phyloP scores from a whole-genome alignment of 1,140 invertebrate species.

The Drosophila parabipectinata region DNA sequence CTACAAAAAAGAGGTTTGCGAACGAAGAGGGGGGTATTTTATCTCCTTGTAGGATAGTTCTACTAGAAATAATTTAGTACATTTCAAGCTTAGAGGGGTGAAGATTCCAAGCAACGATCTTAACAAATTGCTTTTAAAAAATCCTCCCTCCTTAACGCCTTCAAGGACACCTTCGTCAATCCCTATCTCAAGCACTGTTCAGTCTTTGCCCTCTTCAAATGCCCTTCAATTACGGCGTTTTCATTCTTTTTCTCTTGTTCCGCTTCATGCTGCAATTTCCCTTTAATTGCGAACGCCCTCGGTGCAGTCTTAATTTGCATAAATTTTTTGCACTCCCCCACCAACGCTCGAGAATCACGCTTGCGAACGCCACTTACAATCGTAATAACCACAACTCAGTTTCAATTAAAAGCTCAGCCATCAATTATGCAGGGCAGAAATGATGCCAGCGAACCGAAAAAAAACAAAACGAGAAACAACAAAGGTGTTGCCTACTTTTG shows the following conservation, averaged over 20 bases:
- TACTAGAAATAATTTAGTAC: too few species aligned
- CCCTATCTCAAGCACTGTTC: constrained; percentile 35
- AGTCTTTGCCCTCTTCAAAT: constrained; percentile 40
- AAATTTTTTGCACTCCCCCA: constrained; percentile 24
- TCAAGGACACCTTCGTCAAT: constrained; percentile 27
- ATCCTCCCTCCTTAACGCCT: constrained; percentile 8
- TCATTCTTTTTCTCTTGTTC: constrained; percentile 27
- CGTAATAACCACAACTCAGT: constrained; percentile 54
- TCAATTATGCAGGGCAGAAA: constrained; percentile 54
- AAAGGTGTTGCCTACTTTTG: constrained; percentile 27
- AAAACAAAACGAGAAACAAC: constrained; percentile 10
- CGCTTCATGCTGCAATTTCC: constrained; percentile 34
- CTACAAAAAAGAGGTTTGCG: constrained; percentile 10
- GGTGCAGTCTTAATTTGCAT: constrained; percentile 55
- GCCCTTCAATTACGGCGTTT: constrained; percentile 45
- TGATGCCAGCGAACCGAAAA: constrained; percentile 11
- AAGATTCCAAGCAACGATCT: too few species aligned
- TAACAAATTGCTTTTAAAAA: background rate
- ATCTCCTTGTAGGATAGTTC: too few species aligned
- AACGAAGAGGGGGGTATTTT: background rate
- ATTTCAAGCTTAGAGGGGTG: too few species aligned
- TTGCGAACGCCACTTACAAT: constrained; percentile 25
- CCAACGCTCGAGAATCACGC: background rate
- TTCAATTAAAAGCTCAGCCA: constrained; percentile 71
- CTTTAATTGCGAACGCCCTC: constrained; percentile 39